Evolutionary conservation across 2,113 vertebrate species (phyloP), one percentile per base, ranked within the genome.

Genomic region (Progne subis): DNA sequence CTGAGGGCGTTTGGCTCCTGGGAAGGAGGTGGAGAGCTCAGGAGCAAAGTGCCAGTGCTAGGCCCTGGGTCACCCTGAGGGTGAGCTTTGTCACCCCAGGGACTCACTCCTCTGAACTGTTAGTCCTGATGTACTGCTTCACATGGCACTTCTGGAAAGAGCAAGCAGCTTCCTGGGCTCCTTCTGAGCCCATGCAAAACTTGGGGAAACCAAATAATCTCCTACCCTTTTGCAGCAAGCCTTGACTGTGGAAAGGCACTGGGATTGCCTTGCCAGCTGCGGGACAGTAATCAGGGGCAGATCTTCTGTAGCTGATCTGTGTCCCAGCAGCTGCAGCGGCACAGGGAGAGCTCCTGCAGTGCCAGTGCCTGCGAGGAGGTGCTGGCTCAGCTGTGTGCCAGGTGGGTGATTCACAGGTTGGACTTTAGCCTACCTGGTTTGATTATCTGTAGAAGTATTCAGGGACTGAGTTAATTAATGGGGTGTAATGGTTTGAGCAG

Each of bases 11-110:
- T 71, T 90, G 71, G 26, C 39, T 31, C 50, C 61, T 43, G 63
- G 32, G 18, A 14, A 71, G 61, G 60, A 81, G 26, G 24, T 68
- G 39, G 50, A 52, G 53, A 76, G 41, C 41, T 85, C 1, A 0
- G 57, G 49, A 64, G n/a, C 55, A 65, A 64, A 75, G 63, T 85
- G 49, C n/a, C 10, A 11, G 47, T 67, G 29, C 29, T 14, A 8
- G 49, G 34, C 56, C 6, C 18, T 0, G 0, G 9, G 8, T 67
- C 50, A 41, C 7, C 37, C 37, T 49, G 29, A 39, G 26, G 39
- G 29, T 74, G 60, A 59, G 12, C 60, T 37, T 17, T 1, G 2
- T 53, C 67, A 21, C 14, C 17, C n/a, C 19, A 23, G 14, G 25
- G 25, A 20, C 37, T 89, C 19, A 4, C 47, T 78, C 7, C n/a